Base-by-base conservation (phyloP, 1,140 invertebrate species). In the Uloborus diversus region DNA sequence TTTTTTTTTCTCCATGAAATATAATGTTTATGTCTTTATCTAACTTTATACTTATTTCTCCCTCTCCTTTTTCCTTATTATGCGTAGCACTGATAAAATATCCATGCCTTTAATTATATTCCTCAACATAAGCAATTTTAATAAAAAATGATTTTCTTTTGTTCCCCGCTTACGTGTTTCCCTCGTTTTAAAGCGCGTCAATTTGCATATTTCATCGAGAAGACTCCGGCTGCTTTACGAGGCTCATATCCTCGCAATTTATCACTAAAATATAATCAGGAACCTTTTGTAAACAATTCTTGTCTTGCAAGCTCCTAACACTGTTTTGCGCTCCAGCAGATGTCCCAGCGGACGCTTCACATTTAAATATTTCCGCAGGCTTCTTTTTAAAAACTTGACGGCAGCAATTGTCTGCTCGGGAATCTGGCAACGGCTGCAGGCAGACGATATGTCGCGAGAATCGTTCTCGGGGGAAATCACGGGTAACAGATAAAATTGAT, bases 371-470 rank as follows among this genome's bases (percentile, higher is more conserved):
- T 27, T 25, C 23, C 9, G 11, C 17, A 9, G 17, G 11, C 27
- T 27, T n/a, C 7, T 7, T 11, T n/a, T 27, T 61, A 28, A 27
- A 13, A 17, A 30, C 23, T 61, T n/a, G n/a, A n/a, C n/a, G n/a
- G n/a, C n/a, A 27, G 57, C 2, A 65, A 70, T 57, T 49, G 56
- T 51, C 13, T 51, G 30, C 28, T 61, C 27, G 33, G 14, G 93
- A 95, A 79, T 87, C 91, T 84, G 94, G 94, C 27, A 86, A 92
- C 79, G 87, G 96, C 82, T 57, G 56, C 25, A 57, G 51, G 57
- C 51, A 35, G 37, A 70, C 66, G 47, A 56, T 49, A 73, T 73
- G 69, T 73, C 69, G 53, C 51, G 56, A 23, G 37, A 73, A 73
- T 73, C 35, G 69, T 57, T 61, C 69, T 5, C 69, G 3, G 20